Conservation (phyloP, 2,797 vertebrate species). For the Tinamus major region DNA sequence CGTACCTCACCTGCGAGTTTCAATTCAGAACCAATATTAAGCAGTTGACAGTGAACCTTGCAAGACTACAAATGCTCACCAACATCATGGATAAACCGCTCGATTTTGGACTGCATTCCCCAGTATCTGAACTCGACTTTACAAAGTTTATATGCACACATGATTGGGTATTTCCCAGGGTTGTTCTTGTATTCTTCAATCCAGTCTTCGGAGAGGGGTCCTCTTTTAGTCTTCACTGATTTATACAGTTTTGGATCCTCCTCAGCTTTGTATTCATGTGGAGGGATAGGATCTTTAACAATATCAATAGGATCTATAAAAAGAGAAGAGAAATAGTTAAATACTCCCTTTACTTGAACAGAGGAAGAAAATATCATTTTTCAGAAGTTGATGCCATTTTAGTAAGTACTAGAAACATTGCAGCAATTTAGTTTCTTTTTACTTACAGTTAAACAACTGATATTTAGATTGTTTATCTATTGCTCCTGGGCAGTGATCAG, state of each 20-base stretch:
- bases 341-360: not conserved
- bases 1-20: not conserved
- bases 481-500: slow-evolving; percentile 12
- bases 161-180: slow-evolving; percentile 87
- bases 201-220: slow-evolving; percentile 93
- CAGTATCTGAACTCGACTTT: slow-evolving; percentile 99
- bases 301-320: slow-evolving; percentile 94
- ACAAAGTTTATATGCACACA: slow-evolving; percentile 99
- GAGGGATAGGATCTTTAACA: slow-evolving; percentile 94
- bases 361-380: not conserved
- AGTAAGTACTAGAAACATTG: slow-evolving; percentile 39
- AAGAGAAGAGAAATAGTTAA: not conserved
- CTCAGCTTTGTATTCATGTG: slow-evolving; percentile 92
- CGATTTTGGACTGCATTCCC: slow-evolving; percentile 99
- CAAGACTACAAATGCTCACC: slow-evolving; percentile 79
- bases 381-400: slow-evolving; percentile 20
- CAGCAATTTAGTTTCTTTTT: slow-evolving; percentile 11
- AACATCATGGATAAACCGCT: slow-evolving; percentile 97
- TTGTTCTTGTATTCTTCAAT: slow-evolving; percentile 89
- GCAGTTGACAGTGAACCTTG: not conserved
- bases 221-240: slow-evolving; percentile 91
- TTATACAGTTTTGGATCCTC: slow-evolving; percentile 94
- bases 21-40: not conserved
- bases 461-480: slow-evolving; percentile 63
- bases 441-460: slow-evolving; percentile 46